These are phyloP conservation scores for Chaetura pelagica DNA, from an alignment of 2,113 vertebrate genomes.

Conservation along the genomic window DNA sequence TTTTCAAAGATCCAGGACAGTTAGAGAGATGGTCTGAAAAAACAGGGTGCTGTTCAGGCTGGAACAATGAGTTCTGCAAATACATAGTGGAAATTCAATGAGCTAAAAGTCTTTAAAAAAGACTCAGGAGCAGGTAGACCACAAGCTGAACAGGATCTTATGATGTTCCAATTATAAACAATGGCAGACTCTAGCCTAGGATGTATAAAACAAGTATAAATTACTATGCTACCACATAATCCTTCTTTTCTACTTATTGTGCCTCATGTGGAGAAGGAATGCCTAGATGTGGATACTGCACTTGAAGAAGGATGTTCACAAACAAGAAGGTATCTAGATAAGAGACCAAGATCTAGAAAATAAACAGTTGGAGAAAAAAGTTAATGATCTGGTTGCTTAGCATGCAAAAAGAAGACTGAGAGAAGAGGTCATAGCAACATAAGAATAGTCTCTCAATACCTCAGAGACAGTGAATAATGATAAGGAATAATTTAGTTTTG, in stretches of 20 bases:
- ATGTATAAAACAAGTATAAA: background rate
- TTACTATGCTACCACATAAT: background rate
- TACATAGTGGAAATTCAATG: background rate
- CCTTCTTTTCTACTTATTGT: background rate
- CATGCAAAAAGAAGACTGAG: background rate
- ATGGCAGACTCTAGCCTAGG: background rate
- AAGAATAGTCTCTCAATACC: background rate
- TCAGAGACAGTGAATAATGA: background rate
- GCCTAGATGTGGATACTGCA: background rate
- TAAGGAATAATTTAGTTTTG: background rate
- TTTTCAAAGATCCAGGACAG: background rate
- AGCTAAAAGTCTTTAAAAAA: background rate
- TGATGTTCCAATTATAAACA: background rate
- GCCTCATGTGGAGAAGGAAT: background rate
- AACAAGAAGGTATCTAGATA: background rate
- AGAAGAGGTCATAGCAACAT: background rate
- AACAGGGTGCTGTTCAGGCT: background rate
- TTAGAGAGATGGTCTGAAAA: background rate
- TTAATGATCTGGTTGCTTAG: background rate
- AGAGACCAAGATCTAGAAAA: background rate
- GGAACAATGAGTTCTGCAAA: background rate
- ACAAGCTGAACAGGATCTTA: background rate
- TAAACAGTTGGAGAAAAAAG: background rate
- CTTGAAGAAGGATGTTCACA: background rate
- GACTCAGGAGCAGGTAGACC: background rate